These are phyloP conservation scores for Parnassius glacialis DNA, from an alignment of 2,888 invertebrate species.

Conservation along the genomic window DNA sequence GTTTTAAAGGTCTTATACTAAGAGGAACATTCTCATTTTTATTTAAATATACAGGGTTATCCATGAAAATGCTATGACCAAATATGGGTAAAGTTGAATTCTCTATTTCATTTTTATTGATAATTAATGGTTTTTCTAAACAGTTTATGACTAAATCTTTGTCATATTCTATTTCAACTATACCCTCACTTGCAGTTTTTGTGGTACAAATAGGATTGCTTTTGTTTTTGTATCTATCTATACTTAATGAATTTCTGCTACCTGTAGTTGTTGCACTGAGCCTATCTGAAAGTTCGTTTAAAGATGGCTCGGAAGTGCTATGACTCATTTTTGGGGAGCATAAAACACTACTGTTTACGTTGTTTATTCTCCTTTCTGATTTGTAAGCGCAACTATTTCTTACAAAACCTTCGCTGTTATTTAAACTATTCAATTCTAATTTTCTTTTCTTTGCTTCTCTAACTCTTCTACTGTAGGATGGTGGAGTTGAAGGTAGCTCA, in stretches of 20 bases:
- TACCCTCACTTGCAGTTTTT: conserved; percentile 68
- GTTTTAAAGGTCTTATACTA: conserved; percentile 64
- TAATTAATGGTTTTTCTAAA: conserved; percentile 58
- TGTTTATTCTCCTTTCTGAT: conserved; percentile 65
- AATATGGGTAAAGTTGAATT: conserved; percentile 75
- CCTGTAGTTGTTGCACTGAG: conserved; percentile 52
- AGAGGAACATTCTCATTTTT: conserved; percentile 55
- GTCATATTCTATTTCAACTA: conserved; percentile 82
- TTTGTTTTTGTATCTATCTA: conserved; percentile 42
- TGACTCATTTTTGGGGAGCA: conserved; percentile 56
- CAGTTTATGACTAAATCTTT: conserved; percentile 66
- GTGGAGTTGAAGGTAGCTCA: conserved; percentile 66
- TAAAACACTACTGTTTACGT: conserved; percentile 49
- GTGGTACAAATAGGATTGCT: conserved; percentile 60
- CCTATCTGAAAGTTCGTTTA: conserved; percentile 65
- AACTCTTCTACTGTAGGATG: conserved; percentile 70
- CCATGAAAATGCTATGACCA: conserved; percentile 71
- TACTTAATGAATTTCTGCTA: conserved; percentile 53
- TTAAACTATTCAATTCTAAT: conserved; percentile 63
- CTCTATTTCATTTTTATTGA: conserved; percentile 47
- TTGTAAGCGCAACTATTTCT: conserved; percentile 64
- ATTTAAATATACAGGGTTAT: conserved; percentile 77
- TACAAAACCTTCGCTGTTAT: conserved; percentile 55
- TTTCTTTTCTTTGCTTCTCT: conserved; percentile 74
- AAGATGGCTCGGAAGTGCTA: conserved; percentile 66